A percentile compares a stretch with the other conserved stretches of the same genome.
Conservation (phyloP, 2,113 vertebrate species). For the Pedetes capensis region DNA sequence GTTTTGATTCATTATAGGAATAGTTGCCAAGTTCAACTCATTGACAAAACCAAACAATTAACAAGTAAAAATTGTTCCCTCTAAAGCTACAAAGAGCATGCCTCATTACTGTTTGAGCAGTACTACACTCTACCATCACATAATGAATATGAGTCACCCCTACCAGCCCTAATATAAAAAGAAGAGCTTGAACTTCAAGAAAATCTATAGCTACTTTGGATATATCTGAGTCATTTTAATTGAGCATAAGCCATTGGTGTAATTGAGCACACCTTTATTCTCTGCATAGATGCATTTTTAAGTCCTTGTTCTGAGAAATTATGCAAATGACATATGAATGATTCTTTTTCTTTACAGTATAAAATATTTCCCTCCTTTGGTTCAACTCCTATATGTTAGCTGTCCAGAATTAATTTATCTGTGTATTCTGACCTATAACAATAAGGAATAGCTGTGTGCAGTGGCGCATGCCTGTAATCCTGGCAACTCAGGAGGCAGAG, state of each 20-base stretch:
- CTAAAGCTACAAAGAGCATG: neutral
- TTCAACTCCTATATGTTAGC: neutral
- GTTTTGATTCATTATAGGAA: neutral
- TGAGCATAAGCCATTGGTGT: neutral
- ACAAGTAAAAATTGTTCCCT: neutral
- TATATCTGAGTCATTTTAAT: neutral
- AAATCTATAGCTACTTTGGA: neutral
- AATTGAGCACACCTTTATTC: neutral
- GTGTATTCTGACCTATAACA: neutral
- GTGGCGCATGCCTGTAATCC: too few species aligned
- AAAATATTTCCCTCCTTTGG: neutral
- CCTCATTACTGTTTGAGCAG: neutral
- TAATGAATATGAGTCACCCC: neutral
- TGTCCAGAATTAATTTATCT: neutral
- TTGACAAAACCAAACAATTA: neutral
- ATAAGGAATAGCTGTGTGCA: neutral
- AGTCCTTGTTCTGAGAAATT: neutral
- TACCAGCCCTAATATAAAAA: neutral
- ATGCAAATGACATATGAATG: neutral
- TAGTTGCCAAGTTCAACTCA: neutral
- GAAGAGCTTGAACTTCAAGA: neutral
- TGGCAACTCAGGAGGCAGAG: too few species aligned
- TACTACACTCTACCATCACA: neutral
- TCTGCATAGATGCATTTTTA: neutral
- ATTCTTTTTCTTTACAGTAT: neutral